Conservation (phyloP, 2,888 invertebrate species). For the Bombylius major region DNA sequence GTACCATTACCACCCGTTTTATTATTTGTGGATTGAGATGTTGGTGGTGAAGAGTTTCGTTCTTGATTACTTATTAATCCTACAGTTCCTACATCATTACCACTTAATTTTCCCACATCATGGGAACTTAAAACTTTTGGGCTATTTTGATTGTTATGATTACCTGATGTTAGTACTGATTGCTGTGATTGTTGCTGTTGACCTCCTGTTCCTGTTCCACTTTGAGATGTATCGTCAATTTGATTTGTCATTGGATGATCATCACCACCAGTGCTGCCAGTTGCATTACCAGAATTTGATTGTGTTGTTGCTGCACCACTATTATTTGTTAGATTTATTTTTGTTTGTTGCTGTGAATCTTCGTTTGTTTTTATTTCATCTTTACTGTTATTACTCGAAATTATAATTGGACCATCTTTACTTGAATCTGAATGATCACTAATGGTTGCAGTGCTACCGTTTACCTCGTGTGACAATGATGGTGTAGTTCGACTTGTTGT, state of each 20-base stretch:
- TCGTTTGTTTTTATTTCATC: conserved; percentile 6
- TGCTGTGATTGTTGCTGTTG: background rate
- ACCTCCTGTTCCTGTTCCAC: conserved; percentile 1
- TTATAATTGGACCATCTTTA: conserved; percentile 16
- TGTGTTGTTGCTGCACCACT: background rate
- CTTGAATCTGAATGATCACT: conserved; percentile 19
- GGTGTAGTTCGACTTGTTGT: conserved; percentile 19
- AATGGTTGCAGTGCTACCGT: conserved; percentile 17
- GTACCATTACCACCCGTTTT: background rate
- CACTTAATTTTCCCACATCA: background rate
- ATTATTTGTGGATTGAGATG: conserved; percentile 9
- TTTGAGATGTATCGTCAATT: background rate
- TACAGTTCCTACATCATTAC: background rate
- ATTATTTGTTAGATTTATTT: background rate
- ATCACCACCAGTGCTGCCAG: background rate
- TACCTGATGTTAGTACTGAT: conserved; percentile 8
- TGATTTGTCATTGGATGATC: background rate
- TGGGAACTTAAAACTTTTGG: conserved; percentile 3
- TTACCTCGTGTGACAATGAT: conserved; percentile 23
- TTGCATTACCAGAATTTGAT: background rate
- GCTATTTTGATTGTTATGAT: conserved; percentile 4
- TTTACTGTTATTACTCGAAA: conserved; percentile 3
- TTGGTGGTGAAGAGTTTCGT: background rate
- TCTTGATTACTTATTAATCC: background rate
- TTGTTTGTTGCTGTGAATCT: conserved; percentile 2